Base-by-base conservation (phyloP, 1,140 invertebrate species). In the Acyrthosiphon pisum region DNA sequence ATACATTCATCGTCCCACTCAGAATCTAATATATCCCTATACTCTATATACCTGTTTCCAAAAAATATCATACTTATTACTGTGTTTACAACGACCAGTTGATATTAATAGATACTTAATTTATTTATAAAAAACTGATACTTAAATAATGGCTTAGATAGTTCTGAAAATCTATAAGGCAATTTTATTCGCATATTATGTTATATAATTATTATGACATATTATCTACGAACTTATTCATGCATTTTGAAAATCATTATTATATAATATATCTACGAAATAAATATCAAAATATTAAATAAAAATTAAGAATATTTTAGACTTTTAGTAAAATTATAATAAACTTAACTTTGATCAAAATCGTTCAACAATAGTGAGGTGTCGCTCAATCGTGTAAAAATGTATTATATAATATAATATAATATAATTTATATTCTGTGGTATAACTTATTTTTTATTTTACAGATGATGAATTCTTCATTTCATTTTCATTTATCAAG, bases 401-500 rank as follows among this genome's bases (percentile, higher is more conserved):
- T n/a, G n/a, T n/a, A n/a, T 76, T 6, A 76, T 18, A 76, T 18
- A n/a, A n/a, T n/a, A n/a, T n/a, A n/a, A n/a, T n/a, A n/a, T n/a
- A n/a, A n/a, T n/a, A n/a, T n/a, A n/a, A n/a, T n/a, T n/a, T n/a
- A n/a, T n/a, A n/a, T n/a, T n/a, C n/a, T n/a, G 14, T n/a, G 23
- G n/a, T 68, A 4, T 18, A 76, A 1, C 14, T 68, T 26, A 4
- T 68, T n/a, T 76, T n/a, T 76, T 35, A 14, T 76, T 76, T 76
- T 76, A 76, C 60, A 76, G 60, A 76, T 48, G 22, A 83, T 35
- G 2, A 6, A 37, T 83, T 37, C 22, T 37, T 50, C 6, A 26
- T n/a, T 87, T 50, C 88, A 60, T 90, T 90, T 60, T 90, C 88
- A 56, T 18, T 90, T 14, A 90, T 90, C 26, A 44, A 68, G 14